Evolutionary conservation across 2,113 vertebrate species (phyloP), one percentile per base, ranked within the genome.

Genomic region (Colaptes auratus): DNA sequence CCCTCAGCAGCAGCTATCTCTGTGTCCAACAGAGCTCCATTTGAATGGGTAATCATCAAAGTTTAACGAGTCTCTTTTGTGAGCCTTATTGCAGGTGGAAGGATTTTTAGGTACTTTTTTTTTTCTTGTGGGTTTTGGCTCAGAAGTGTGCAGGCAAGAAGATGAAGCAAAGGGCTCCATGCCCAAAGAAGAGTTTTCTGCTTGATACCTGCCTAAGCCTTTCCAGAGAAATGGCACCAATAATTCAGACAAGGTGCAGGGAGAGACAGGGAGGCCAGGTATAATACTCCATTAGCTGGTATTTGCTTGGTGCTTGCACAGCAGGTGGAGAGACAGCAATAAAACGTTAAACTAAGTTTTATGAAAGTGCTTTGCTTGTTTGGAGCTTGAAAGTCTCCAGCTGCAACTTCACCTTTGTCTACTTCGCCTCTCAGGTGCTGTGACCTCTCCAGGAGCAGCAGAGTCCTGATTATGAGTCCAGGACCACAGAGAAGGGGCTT

Each of bases 11-110:
- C 63, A 95, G 77, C 80, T 90, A 82, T 46, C 80, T 86, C 90
- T 96, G 82, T 93, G 94, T 94, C 94, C 94, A 79, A 85, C 88
- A 73, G 77, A 92, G 73, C 86, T 93, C 92, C 63, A 84, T 96
- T 90, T 94, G 86, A 96, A 96, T 93, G 94, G 67, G 77, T 46
- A 95, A 94, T 72, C 89, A 93, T 93, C 95, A 94, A 96, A 96
- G 95, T 88, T 90, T 89, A 94, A 94, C 18, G 39, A 94, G 70
- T 11, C 30, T 65, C 77, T 75, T 96, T 90, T 94, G 76, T 77
- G 35, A 94, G 63, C 35, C 81, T 90, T 84, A 72, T 65, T 86
- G 90, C 92, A 95, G 90, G 92, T 93, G 81, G 86, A 86, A 88
- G 63, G 65, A 79, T 36, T 91, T 90, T 90, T 58, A 65, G n/a